These are phyloP conservation scores for Dascyllus trimaculatus DNA, from an alignment of 2,113 vertebrate species.

Conservation along the genomic window DNA sequence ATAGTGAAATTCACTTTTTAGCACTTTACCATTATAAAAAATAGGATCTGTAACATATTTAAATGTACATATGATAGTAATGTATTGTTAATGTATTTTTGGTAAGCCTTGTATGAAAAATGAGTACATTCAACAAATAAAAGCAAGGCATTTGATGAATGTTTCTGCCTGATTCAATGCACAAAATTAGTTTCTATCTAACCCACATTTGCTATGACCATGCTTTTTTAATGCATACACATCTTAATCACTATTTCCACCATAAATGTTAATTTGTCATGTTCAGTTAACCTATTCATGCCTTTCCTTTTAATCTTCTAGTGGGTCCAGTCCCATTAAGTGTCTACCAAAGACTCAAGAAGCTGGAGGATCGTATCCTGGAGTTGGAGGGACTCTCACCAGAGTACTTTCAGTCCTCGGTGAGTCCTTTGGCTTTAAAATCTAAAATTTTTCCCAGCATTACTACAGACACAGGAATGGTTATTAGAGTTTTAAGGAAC, in stretches of 20 bases:
- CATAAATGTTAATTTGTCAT: neutral
- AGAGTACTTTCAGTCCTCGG: slow-evolving; percentile 95
- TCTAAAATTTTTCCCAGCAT: neutral
- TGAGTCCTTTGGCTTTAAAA: slow-evolving; percentile 82
- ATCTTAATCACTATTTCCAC: neutral
- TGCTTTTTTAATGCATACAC: too few species aligned
- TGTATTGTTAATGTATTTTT: neutral
- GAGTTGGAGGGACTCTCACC: slow-evolving; percentile 98
- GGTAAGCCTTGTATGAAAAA: too few species aligned
- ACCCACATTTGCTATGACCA: neutral
- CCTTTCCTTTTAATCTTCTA: slow-evolving; percentile 62
- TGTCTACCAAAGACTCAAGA: slow-evolving; percentile 97
- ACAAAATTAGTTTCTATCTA: neutral
- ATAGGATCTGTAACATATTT: too few species aligned
- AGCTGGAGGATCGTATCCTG: slow-evolving; percentile 96
- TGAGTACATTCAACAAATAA: too few species aligned
- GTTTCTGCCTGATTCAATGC: too few species aligned
- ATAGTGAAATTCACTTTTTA: too few species aligned
- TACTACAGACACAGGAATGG: neutral
- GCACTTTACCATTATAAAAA: too few species aligned
- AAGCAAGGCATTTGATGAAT: too few species aligned
- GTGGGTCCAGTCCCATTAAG: slow-evolving; percentile 93
- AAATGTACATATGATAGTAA: neutral
- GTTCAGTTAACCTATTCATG: neutral
- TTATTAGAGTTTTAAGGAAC: neutral